Conservation (phyloP, 2,797 vertebrate genomes). For the Anisognathus igniventris region DNA sequence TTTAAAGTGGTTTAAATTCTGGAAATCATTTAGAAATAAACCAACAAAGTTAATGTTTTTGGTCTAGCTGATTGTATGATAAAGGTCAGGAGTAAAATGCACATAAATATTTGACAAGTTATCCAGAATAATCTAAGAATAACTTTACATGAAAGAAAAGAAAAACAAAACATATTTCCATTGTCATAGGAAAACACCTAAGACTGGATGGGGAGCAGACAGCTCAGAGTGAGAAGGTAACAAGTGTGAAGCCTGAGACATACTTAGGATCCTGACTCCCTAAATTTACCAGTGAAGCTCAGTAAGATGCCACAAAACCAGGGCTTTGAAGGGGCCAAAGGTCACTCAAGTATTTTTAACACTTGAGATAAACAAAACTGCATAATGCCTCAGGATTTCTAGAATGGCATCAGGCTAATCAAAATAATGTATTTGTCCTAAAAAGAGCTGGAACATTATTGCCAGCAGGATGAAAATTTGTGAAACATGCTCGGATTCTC, state of each 20-base stretch:
- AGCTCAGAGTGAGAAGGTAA: not conserved
- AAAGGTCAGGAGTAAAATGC: not conserved
- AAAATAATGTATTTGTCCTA: not conserved
- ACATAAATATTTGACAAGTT: not conserved
- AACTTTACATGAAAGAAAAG: not conserved
- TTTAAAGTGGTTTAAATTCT: not conserved
- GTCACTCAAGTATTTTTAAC: not conserved
- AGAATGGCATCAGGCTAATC: not conserved
- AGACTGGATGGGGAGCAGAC: not conserved
- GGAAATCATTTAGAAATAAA: not conserved
- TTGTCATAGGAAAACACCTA: not conserved
- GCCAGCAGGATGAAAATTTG: not conserved
- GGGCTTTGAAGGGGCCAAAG: not conserved
- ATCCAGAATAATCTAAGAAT: not conserved
- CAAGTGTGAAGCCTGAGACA: not conserved
- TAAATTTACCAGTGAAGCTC: not conserved
- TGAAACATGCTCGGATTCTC: not conserved
- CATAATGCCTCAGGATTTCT: not conserved
- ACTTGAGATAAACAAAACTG: not conserved
- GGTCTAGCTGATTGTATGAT: not conserved
- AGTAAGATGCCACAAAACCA: not conserved
- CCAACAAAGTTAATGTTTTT: not conserved
- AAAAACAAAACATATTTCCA: not conserved
- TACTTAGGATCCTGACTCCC: not conserved
- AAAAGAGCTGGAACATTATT: slow-evolving; percentile 23